Percentiles rank a stretch among this genome's conserved stretches.
These are phyloP conservation scores for Tricholaema leucomelas DNA, from an alignment of 2,113 vertebrate species.

Conservation along the genomic window DNA sequence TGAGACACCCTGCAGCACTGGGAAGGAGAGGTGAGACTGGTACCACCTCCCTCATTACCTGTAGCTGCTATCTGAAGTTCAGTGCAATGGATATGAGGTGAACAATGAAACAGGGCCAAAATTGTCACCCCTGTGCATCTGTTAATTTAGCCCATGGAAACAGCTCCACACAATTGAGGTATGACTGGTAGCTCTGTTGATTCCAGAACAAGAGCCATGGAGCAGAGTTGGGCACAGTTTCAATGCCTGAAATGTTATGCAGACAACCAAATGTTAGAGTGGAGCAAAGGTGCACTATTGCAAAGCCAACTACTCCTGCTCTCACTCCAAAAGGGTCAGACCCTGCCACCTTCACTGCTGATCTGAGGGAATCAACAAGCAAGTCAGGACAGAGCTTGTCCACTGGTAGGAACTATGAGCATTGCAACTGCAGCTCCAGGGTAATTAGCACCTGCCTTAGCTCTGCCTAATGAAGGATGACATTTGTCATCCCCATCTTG, in stretches of 20 bases:
- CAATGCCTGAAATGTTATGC: neutral
- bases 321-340: neutral
- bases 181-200: neutral
- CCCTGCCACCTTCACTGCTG: neutral
- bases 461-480: neutral
- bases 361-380: neutral
- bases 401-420: fast-evolving
- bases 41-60: neutral
- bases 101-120: fast-evolving
- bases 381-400: neutral
- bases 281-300: neutral
- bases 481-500: neutral
- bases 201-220: neutral
- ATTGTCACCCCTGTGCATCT: neutral
- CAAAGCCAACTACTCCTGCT: neutral
- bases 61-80: neutral
- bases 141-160: neutral
- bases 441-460: constrained; percentile 1
- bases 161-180: neutral
- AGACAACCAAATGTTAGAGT: fast-evolving
- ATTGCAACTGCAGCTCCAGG: neutral
- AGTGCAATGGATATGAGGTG: neutral
- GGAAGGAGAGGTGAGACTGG: neutral
- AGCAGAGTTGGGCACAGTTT: neutral
- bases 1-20: neutral